Evolutionary conservation across 2,888 invertebrate species (phyloP).

Genomic region (Vesta saturnalis): DNA sequence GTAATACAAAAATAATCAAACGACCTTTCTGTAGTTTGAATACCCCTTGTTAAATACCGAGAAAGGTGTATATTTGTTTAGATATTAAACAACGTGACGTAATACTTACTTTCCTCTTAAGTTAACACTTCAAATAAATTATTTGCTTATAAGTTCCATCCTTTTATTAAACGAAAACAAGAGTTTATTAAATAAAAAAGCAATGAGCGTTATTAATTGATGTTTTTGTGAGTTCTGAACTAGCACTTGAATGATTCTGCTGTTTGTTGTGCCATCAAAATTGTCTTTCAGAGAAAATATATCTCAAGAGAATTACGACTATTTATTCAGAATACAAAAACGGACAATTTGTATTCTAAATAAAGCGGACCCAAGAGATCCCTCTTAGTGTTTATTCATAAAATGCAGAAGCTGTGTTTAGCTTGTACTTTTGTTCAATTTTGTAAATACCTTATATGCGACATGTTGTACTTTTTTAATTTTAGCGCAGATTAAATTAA

Average conservation of each 20-base stretch:
- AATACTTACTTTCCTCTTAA: too few species aligned
- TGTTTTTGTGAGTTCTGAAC: conserved; percentile 14
- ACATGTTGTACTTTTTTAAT: too few species aligned
- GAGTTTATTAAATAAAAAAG: not conserved
- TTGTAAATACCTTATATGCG: too few species aligned
- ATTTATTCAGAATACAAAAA: conserved; percentile 38
- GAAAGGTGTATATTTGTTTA: too few species aligned
- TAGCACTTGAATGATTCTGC: conserved; percentile 14
- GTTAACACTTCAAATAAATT: too few species aligned
- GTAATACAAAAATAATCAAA: too few species aligned
- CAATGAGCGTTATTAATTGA: conserved; percentile 25
- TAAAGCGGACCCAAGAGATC: conserved; percentile 28
- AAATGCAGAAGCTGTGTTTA: conserved; percentile 22
- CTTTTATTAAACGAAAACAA: not conserved
- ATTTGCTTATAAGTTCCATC: not conserved
- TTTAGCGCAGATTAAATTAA: too few species aligned
- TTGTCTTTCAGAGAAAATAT: conserved; percentile 35
- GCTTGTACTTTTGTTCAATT: conserved; percentile 28
- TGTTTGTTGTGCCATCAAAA: conserved; percentile 35
- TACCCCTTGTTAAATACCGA: too few species aligned
- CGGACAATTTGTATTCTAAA: conserved; percentile 38
- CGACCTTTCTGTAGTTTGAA: too few species aligned
- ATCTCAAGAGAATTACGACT: conserved; percentile 37
- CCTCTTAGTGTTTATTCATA: conserved; percentile 29
- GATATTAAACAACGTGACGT: too few species aligned